Conservation (phyloP, 2,888 invertebrate genomes). For the Pachycephus smyrnensis region DNA sequence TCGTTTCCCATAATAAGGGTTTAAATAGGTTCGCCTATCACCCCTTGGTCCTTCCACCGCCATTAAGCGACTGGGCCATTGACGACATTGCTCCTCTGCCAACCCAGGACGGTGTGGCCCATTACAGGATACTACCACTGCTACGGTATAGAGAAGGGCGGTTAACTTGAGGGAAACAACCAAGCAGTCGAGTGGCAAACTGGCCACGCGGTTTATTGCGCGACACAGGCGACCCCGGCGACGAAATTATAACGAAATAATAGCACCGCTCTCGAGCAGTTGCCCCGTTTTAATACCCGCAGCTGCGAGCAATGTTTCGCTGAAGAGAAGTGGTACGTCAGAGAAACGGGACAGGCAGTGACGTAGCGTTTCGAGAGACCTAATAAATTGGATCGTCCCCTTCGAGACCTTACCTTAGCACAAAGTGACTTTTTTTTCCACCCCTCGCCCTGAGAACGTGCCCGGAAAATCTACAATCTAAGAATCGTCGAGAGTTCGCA, state of each 20-base stretch:
- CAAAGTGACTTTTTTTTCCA: conserved; percentile 30
- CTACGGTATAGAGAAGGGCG: background rate
- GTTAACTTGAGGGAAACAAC: conserved; percentile 10
- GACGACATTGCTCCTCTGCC: conserved; percentile 9
- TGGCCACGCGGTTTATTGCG: conserved; percentile 9
- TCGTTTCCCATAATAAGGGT: background rate
- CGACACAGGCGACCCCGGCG: background rate
- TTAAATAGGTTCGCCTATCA: background rate
- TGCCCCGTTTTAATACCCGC: background rate
- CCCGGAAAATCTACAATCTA: conserved; percentile 44
- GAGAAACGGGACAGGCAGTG: conserved; percentile 25
- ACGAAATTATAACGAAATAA: conserved; percentile 7
- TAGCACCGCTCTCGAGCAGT: background rate
- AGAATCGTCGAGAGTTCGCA: conserved; percentile 27
- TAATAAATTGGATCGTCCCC: conserved; percentile 46
- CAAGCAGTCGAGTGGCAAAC: conserved; percentile 10
- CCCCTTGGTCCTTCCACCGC: background rate
- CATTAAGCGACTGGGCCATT: conserved; percentile 11
- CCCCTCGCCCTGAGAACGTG: conserved; percentile 28
- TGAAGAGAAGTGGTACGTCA: background rate
- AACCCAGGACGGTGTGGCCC: background rate
- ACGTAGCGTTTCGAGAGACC: conserved; percentile 29
- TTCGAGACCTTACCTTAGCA: conserved; percentile 29
- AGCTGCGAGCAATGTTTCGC: background rate
- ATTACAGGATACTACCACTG: conserved; percentile 1